Evolutionary conservation across 2,797 vertebrate species (phyloP), one percentile per base, ranked within the genome.

Genomic region (Micrastur ruficollis): DNA sequence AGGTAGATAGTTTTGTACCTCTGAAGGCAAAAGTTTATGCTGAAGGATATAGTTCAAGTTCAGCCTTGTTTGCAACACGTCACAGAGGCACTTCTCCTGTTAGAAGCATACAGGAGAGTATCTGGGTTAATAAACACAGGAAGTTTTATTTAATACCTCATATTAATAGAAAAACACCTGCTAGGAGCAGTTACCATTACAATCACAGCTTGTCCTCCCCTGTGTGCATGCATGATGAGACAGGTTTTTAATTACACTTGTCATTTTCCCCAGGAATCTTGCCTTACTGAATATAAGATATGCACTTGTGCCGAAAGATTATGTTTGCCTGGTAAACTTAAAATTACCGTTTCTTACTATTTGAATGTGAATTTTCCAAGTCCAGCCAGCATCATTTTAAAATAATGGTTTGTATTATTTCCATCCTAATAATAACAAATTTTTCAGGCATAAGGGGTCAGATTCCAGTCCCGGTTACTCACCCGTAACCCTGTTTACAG

Each of bases 181-280:
- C 68, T 80, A 91, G 75, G 46, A 95, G 79, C 42, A 73, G 52
- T 87, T 87, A 42, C 75, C 73, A 94, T 89, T 94, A 89, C 56
- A 86, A 34, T 91, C 91, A 89, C 81, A 95, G 91, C 92, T 94
- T 95, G 86, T 58, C 61, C 65, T 96, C 89, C 81, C 79, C 68
- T 87, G 81, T 53, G 67, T 70, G 86, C 42, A 14, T 63, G 52
- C 75, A 49, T 18, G 85, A 96, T 83, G 84, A 94, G 81, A 61
- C 63, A 85, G 72, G 56, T 94, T 95, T 93, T 96, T 95, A 96
- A 97, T 93, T 96, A 96, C 86, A 89, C 32, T 94, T 94, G 91
- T 89, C 81, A 53, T 96, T 91, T 90, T 94, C 95, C 95, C 79
- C 72, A 50, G 94, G 79, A 92, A 76, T 61, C 49, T 52, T 86